phyloP scores from a whole-genome alignment of 2,113 vertebrate species.

The Uria lomvia region DNA sequence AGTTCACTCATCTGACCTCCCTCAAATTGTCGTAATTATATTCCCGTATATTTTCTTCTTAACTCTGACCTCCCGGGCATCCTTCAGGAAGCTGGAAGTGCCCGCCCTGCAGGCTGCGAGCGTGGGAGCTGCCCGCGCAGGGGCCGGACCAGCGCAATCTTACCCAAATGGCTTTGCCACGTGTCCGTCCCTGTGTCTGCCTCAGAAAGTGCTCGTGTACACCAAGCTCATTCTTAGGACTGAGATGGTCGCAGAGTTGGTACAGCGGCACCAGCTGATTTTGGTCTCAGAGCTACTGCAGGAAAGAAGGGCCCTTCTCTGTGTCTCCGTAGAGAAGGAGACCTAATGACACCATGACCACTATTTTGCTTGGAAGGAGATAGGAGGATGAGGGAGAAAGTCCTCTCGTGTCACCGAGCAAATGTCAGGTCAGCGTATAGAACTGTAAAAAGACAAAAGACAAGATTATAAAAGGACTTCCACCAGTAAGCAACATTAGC shows the following conservation, averaged over 20 bases:
- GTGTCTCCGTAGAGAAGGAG: background rate
- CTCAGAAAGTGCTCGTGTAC: background rate
- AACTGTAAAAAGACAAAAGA: background rate
- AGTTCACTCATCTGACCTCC: background rate
- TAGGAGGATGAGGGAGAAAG: background rate
- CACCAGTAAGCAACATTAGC: background rate
- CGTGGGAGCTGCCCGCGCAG: accelerated
- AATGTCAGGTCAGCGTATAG: background rate
- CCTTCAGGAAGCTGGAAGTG: background rate
- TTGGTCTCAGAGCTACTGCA: background rate
- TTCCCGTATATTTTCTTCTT: background rate
- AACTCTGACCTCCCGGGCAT: background rate
- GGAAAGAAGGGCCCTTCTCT: background rate
- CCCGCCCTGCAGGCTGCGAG: background rate
- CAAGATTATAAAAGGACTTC: background rate
- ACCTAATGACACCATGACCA: background rate
- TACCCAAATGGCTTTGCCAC: background rate
- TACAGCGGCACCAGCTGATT: background rate
- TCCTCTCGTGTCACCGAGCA: background rate
- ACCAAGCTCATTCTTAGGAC: background rate
- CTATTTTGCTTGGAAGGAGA: background rate
- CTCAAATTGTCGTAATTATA: background rate
- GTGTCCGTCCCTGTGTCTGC: background rate
- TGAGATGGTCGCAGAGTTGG: accelerated
- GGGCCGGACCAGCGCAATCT: accelerated